Base-by-base conservation (phyloP, 1,140 invertebrate genomes). In the Caenorhabditis remanei region DNA sequence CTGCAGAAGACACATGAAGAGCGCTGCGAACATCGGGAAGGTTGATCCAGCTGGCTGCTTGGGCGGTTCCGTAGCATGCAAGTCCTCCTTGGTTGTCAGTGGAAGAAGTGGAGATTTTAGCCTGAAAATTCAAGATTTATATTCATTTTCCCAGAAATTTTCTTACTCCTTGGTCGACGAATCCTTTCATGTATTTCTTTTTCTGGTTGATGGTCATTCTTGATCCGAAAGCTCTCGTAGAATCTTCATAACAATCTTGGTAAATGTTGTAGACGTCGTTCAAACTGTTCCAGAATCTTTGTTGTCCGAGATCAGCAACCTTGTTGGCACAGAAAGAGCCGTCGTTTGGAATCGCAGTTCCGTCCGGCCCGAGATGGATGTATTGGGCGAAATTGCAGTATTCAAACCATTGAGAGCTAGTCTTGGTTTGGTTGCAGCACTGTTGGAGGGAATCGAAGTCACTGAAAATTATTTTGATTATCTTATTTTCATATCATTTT, bases 1-100 rank as follows among this genome's bases (percentile, higher is more conserved):
- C 89, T 50, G 85, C 21, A 16, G 71, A 14, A 2, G 93, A 92
- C 56, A 94, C 93, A 88, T 94, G 93, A 13, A 94, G 90, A 43
- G 93, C 93, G 24, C 87, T 65, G 21, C 93, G 89, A 9, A 93
- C 93, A 79, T 86, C 87, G 19, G 86, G 58, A 43, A 89, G 90
- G 88, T 94, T 93, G 50, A 94, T 90, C 2, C 89, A 89, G 14
- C 91, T 67, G 71, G 90, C 90, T 16, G 90, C 88, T 71, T 90
- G 91, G 89, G 93, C 91, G 53, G 55, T 71, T 61, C 41, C 41
- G 82, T 89, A 89, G 84, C 88, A 89, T 8, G 71, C 46, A 71
- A 89, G 89, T 58, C 88, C 88, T 53, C 88, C 87, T 75, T 89
- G 88, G 46, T 63, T 85, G 71, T 89, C 88, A 9, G 88, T 89